Evolutionary conservation across 2,797 vertebrate species (phyloP).

Genomic region (Hoplostethus atlanticus): DNA sequence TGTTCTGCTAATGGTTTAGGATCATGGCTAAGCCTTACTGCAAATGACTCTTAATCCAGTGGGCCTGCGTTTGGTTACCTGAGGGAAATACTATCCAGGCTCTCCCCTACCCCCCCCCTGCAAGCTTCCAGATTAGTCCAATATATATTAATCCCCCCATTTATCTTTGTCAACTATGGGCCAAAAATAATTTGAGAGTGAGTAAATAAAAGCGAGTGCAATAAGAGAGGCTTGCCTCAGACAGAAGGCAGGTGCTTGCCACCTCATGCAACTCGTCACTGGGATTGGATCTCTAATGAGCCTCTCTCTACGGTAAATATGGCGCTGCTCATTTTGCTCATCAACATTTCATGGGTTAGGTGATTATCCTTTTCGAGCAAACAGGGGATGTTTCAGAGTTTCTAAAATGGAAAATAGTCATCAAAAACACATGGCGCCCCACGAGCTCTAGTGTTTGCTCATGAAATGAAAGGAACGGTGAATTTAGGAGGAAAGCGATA

Average conservation of each 20-base stretch:
- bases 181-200: conserved; percentile 90
- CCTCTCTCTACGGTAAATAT: conserved; percentile 84
- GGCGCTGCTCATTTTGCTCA: conserved; percentile 80
- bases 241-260: conserved; percentile 91
- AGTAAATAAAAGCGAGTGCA: conserved; percentile 91
- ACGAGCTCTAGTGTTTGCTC: conserved; percentile 62
- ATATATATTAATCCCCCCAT: conserved; percentile 93
- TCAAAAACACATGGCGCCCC: conserved; percentile 60
- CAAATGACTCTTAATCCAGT: conserved; percentile 99
- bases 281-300: conserved; percentile 88
- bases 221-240: conserved; percentile 84
- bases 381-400: conserved; percentile 80
- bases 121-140: conserved; percentile 91
- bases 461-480: conserved; percentile 59
- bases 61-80: conserved; percentile 93
- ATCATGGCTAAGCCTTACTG: conserved; percentile 93
- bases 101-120: conserved; percentile 81
- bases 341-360: conserved; percentile 85
- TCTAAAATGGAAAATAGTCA: conserved; percentile 78
- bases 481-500: conserved; percentile 30
- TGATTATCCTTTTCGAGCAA: conserved; percentile 81
- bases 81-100: conserved; percentile 96
- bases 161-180: conserved; percentile 88
- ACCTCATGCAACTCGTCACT: conserved; percentile 86
- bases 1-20: conserved; percentile 93